Conservation (phyloP, 2,888 invertebrate species). For the Alviniconcha strummeri region DNA sequence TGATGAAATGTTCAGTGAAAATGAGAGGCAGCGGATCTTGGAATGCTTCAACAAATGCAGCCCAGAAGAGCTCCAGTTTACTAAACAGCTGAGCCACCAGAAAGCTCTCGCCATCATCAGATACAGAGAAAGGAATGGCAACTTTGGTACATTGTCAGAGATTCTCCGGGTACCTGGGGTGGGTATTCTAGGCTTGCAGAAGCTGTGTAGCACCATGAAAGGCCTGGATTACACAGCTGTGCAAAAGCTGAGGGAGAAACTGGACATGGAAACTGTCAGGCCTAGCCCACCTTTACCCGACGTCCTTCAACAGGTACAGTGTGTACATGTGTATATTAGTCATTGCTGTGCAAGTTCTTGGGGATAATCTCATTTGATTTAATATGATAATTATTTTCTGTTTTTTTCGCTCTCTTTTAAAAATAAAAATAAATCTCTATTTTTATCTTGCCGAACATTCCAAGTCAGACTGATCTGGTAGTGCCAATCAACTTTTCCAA, state of each 20-base stretch:
- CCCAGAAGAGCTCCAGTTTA: constrained; percentile 35
- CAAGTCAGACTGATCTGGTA: too few species aligned
- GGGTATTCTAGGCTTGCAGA: constrained; percentile 42
- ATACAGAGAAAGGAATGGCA: constrained; percentile 39
- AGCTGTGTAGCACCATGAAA: constrained; percentile 39
- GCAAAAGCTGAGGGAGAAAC: constrained; percentile 31
- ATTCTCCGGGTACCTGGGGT: constrained; percentile 43
- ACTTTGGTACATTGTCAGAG: constrained; percentile 37
- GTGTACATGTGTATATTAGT: neutral
- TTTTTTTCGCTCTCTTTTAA: neutral
- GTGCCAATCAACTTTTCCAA: too few species aligned
- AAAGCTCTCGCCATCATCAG: constrained; percentile 38
- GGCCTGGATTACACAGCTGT: constrained; percentile 32
- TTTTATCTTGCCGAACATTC: neutral
- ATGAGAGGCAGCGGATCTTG: constrained; percentile 40
- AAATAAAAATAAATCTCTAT: too few species aligned
- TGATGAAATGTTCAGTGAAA: constrained; percentile 37
- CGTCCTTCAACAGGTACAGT: constrained; percentile 29
- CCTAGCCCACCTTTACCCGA: constrained; percentile 31
- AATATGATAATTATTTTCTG: too few species aligned
- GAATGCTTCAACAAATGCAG: constrained; percentile 43
- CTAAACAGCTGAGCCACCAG: constrained; percentile 37
- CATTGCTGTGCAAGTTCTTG: neutral
- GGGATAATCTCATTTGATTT: neutral
- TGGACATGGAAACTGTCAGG: constrained; percentile 33